A percentile compares a stretch with the other conserved stretches of the same genome.
Evolutionary conservation across 2,797 vertebrate species (phyloP).

Genomic region (Karalla daura): DNA sequence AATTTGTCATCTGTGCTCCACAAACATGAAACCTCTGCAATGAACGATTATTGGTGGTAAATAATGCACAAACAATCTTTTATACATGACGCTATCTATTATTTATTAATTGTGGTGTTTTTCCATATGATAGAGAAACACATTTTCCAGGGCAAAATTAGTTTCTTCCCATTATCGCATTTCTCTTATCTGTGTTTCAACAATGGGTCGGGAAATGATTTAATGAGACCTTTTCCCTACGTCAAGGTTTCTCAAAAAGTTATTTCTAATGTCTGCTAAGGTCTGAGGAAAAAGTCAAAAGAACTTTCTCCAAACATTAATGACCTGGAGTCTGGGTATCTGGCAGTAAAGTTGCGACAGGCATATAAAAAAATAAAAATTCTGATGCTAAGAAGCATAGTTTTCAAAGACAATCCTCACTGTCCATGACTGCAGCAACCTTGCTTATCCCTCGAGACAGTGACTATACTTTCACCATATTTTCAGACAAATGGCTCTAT

Average conservation of each 20-base stretch:
- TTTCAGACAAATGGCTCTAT: slow-evolving; percentile 34
- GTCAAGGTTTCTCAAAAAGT: neutral
- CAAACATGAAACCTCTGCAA: slow-evolving; percentile 55
- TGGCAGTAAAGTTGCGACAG: neutral
- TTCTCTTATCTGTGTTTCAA: slow-evolving; percentile 20
- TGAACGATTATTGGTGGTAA: slow-evolving; percentile 58
- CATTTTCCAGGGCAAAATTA: slow-evolving; percentile 7
- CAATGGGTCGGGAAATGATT: neutral
- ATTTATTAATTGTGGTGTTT: slow-evolving; percentile 60
- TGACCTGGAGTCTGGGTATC: neutral
- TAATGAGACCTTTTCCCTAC: neutral
- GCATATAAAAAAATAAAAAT: neutral
- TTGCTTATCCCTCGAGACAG: slow-evolving; percentile 14
- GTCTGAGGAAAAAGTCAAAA: neutral
- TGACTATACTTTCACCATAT: slow-evolving; percentile 12
- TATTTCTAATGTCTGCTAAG: neutral
- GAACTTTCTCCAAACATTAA: neutral
- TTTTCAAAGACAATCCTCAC: slow-evolving; percentile 17
- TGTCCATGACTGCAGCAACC: slow-evolving; percentile 6
- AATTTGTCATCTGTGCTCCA: slow-evolving; percentile 54
- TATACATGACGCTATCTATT: slow-evolving; percentile 61
- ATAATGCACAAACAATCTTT: slow-evolving; percentile 66
- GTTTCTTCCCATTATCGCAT: slow-evolving; percentile 43
- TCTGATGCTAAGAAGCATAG: neutral
- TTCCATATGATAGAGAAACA: slow-evolving; percentile 22